Conservation (phyloP, 2,113 vertebrate species). For the Haemorhous mexicanus region DNA sequence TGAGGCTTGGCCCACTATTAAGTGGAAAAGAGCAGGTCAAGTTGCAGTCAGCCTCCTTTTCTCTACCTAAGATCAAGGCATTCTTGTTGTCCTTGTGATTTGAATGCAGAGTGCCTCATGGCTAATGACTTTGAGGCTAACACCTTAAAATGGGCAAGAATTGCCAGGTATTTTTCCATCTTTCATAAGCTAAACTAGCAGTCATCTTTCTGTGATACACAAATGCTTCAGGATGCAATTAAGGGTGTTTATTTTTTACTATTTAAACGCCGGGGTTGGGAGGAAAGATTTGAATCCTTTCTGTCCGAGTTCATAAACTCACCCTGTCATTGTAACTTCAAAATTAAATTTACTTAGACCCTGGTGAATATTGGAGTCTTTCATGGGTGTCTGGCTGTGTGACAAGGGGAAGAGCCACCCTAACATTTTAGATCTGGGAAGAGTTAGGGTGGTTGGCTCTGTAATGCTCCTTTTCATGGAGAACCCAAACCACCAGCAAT, state of each 20-base stretch:
- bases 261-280: not conserved
- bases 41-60: not conserved
- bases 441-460: not conserved
- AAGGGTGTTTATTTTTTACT: not conserved
- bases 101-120: not conserved
- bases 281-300: not conserved
- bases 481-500: not conserved
- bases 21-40: not conserved
- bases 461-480: not conserved
- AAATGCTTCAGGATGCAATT: not conserved
- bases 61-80: not conserved
- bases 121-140: not conserved
- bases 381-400: not conserved
- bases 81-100: not conserved
- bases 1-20: not conserved
- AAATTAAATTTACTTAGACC: not conserved
- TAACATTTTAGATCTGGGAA: not conserved
- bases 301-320: not conserved
- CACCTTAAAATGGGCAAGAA: not conserved
- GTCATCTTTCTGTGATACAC: not conserved
- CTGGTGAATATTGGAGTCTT: not conserved
- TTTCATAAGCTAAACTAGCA: not conserved
- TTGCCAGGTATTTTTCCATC: not conserved
- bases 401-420: not conserved
- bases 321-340: accelerated